A percentile compares a stretch with the other conserved stretches of the same genome.
Conservation (phyloP, 1,140 invertebrate species). For the Calycopis cecrops region DNA sequence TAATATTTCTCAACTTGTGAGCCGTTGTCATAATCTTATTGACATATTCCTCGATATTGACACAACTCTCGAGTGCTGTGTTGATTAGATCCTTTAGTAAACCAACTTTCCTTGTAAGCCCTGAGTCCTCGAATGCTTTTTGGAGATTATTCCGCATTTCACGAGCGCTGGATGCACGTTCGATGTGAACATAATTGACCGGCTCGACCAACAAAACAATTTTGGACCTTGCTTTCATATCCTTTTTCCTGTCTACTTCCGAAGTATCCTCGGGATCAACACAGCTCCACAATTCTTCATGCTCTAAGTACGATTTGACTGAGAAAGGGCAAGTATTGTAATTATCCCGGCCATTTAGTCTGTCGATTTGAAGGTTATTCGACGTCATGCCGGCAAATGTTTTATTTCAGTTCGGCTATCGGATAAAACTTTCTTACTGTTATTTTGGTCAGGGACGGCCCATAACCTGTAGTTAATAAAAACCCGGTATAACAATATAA, state of each 20-base stretch:
- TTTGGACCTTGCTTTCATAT: constrained; percentile 35
- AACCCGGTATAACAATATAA: no score
- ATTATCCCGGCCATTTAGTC: constrained; percentile 21
- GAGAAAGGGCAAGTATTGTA: constrained; percentile 26
- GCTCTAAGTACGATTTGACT: constrained; percentile 20
- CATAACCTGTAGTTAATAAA: constrained; percentile 18
- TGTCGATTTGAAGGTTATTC: constrained; percentile 24
- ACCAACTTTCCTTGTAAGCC: constrained; percentile 42
- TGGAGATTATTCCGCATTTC: constrained; percentile 40
- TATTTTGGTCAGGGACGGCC: constrained; percentile 1
- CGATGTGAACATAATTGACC: constrained; percentile 30
- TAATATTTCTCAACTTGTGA: constrained; percentile 41
- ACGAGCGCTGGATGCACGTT: constrained; percentile 25
- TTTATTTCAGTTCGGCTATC: not conserved
- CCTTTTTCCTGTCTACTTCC: constrained; percentile 23
- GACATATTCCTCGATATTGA: constrained; percentile 43
- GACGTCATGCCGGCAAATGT: not conserved
- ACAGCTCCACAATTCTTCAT: constrained; percentile 26
- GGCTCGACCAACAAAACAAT: constrained; percentile 43
- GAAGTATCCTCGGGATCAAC: constrained; percentile 22
- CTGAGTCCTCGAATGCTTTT: constrained; percentile 43
- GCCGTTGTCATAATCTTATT: constrained; percentile 44
- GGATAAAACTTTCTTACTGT: not conserved
- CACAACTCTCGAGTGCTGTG: constrained; percentile 35
- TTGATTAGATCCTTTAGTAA: constrained; percentile 38